These are phyloP conservation scores for Thalassoma bifasciatum DNA, from an alignment of 2,113 vertebrate species.

Conservation along the genomic window DNA sequence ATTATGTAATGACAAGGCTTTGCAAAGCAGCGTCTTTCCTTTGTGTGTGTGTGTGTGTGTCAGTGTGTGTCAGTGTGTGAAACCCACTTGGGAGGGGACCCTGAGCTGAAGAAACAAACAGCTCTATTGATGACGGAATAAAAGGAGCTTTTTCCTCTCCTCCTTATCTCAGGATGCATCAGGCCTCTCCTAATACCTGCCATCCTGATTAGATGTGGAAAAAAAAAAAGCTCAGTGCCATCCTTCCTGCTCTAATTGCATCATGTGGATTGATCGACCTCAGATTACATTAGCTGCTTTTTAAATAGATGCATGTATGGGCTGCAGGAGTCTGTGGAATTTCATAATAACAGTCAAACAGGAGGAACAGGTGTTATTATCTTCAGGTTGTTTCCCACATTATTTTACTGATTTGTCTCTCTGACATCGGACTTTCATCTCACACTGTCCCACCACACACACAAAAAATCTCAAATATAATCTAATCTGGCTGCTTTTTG, in stretches of 20 bases:
- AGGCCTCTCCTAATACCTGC: slow-evolving; percentile 44
- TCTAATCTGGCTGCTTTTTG: too few relatives aligned
- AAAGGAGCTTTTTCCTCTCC: slow-evolving; percentile 31
- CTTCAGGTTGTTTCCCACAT: not conserved
- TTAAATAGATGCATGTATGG: slow-evolving; percentile 2
- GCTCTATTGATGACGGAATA: slow-evolving; percentile 36
- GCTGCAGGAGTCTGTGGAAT: not conserved
- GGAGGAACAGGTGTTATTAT: not conserved
- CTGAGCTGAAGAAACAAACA: slow-evolving; percentile 42
- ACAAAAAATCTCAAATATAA: too few relatives aligned
- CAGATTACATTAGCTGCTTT: slow-evolving; percentile 24
- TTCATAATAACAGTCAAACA: not conserved
- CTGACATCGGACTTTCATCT: too few relatives aligned
- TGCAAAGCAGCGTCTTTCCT: not conserved
- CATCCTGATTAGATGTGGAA: slow-evolving; percentile 52
- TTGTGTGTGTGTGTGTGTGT: not conserved
- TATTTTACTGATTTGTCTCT: too few relatives aligned
- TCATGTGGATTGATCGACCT: slow-evolving; percentile 26
- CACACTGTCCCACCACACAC: too few relatives aligned
- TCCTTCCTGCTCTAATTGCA: slow-evolving; percentile 52
- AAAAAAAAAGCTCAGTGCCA: slow-evolving; percentile 3
- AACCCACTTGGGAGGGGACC: not conserved
- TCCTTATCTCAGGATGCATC: slow-evolving; percentile 63
- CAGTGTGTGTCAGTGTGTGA: not conserved
- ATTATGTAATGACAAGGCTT: not conserved